Percentiles rank a stretch among this genome's conserved stretches.
Evolutionary conservation across 2,113 vertebrate species (phyloP).

Genomic region (Apistogramma diplotaenia): DNA sequence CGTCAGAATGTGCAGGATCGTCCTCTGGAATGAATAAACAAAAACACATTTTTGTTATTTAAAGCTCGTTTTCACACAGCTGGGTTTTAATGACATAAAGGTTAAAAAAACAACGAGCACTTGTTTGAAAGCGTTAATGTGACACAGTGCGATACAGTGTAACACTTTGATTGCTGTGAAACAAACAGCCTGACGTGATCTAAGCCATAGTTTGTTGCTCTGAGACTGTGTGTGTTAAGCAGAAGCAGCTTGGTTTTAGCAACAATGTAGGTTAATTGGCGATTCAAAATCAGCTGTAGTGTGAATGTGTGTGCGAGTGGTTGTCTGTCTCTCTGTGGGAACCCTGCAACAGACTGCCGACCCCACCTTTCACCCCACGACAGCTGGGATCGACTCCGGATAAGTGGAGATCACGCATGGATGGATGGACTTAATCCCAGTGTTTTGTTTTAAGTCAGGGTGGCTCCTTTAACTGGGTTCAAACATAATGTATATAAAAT

Average conservation of each 20-base stretch:
- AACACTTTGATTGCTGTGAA: background rate
- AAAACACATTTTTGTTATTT: background rate
- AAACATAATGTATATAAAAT: background rate
- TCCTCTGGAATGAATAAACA: constrained; percentile 69
- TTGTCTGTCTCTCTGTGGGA: background rate
- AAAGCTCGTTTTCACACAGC: background rate
- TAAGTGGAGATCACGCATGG: background rate
- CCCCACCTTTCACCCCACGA: background rate
- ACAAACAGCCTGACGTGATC: background rate
- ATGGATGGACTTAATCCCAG: background rate
- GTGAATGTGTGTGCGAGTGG: background rate
- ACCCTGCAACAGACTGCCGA: background rate
- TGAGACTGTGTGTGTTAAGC: background rate
- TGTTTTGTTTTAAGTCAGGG: background rate
- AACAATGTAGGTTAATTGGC: background rate
- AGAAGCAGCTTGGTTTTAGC: background rate
- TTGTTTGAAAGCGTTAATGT: background rate
- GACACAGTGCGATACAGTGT: background rate
- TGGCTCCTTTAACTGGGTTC: background rate
- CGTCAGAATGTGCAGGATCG: constrained; percentile 78
- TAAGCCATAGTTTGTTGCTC: background rate
- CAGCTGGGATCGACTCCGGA: background rate
- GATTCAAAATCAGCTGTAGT: background rate
- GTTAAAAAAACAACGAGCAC: background rate
- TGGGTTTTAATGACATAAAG: background rate